Base-by-base conservation (phyloP, 2,113 vertebrate genomes). In the Prunella himalayana region DNA sequence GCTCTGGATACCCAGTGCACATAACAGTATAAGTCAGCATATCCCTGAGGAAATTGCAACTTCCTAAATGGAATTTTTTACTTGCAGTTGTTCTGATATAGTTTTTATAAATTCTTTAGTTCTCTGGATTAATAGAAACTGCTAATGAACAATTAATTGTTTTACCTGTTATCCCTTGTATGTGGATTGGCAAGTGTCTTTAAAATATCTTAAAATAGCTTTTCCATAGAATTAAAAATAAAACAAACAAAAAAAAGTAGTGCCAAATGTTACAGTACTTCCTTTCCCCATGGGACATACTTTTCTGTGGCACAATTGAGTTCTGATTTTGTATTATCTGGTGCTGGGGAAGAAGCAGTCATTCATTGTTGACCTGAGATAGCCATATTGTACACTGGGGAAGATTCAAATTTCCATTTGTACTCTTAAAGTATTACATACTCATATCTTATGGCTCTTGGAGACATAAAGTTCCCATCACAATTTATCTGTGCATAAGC, bases 401-500 rank as follows among this genome's bases (percentile, higher is more conserved):
- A 82, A 69, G 59, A 91, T 61, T 59, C 39, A 80, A 35, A 65
- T 91, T 89, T 91, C 50, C 39, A 54, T 59, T 30, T 24, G 1
- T 70, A 51, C 33, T 90, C 39, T 65, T 53, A 71, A 63, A 33
- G 13, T 81, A 51, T 87, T 88, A 37, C 54, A 42, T 37, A 28
- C 9, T 60, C 11, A 86, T 77, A 90, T 88, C 64, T 83, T 80
- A 54, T 60, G 39, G 35, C 28, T 90, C 13, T 80, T 35, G 39
- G 71, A 80, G 42, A 50, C 63, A 25, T 57, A 76, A 88, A 70
- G 35, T 88, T 92, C 49, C 41, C 63, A 75, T 45, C 56, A 78
- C 71, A 75, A 73, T 77, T 85, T 90, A 66, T 70, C 50, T 84
- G 54, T 92, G 66, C 73, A 77, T 89, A 92, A 91, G 50, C 82